A percentile compares a stretch with the other conserved stretches of the same genome.
These are phyloP conservation scores for Tribolium castaneum DNA, from an alignment of 1,140 invertebrate species.

Conservation along the genomic window DNA sequence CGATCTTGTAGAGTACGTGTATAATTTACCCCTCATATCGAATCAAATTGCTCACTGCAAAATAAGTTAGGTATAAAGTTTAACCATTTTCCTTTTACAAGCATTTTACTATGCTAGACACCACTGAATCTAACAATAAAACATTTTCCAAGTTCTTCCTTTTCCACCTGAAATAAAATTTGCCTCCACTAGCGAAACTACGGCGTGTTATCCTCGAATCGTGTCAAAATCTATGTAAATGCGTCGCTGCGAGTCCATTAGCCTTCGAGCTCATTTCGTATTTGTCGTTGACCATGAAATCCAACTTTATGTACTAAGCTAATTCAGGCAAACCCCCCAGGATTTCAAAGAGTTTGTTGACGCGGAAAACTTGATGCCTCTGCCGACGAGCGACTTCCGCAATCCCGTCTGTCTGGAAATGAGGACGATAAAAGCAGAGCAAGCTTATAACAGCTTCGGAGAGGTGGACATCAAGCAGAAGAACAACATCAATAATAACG, in stretches of 20 bases:
- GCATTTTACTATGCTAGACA: too few relatives aligned
- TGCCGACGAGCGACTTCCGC: conserved; percentile 82
- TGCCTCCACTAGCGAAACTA: too few relatives aligned
- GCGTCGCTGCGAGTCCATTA: neutral
- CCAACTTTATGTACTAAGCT: neutral
- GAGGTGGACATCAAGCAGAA: conserved; percentile 53
- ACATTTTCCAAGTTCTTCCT: too few relatives aligned
- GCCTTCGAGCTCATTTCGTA: neutral
- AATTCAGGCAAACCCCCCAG: conserved; percentile 65
- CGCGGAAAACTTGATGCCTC: conserved; percentile 86
- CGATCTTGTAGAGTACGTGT: too few relatives aligned
- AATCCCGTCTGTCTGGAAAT: conserved; percentile 85
- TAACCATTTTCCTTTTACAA: too few relatives aligned
- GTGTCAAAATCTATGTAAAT: neutral
- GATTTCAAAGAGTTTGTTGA: conserved; percentile 90
- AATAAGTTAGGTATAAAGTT: too few relatives aligned
- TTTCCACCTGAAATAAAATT: too few relatives aligned
- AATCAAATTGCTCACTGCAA: too few relatives aligned
- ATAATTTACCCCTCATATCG: too few relatives aligned
- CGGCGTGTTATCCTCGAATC: too few relatives aligned
- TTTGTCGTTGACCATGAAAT: conserved; percentile 24
- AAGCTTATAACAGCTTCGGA: conserved; percentile 52
- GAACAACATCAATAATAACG: conserved; percentile 66
- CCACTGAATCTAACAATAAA: too few relatives aligned
- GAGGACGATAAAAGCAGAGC: conserved; percentile 70